These are phyloP conservation scores for Drosophila sordidapex DNA, from an alignment of 2,888 invertebrate genomes.

Conservation along the genomic window DNA sequence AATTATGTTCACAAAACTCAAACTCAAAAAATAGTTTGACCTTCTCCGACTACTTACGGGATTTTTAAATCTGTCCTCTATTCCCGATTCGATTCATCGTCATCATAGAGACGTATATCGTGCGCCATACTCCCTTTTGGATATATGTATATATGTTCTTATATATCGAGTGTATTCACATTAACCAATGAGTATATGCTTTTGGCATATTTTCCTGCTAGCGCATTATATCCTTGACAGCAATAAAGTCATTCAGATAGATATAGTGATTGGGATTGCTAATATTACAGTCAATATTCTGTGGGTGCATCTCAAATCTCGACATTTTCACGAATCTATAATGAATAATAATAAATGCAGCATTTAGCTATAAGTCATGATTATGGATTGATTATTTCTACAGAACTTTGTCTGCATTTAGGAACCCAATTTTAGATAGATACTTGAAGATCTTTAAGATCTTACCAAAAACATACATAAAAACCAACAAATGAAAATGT, in stretches of 20 bases:
- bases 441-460: background rate
- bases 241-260: conserved; percentile 32
- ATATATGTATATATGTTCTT: background rate
- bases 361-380: background rate
- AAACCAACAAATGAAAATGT: background rate
- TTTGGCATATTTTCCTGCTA: conserved; percentile 9
- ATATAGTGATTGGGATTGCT: background rate
- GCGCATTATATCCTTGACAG: conserved; percentile 34
- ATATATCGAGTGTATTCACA: background rate
- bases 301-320: conserved; percentile 35
- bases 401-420: background rate
- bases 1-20: background rate
- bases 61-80: background rate
- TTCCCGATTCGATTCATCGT: conserved; percentile 46
- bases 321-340: conserved; percentile 29
- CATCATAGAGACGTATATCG: conserved; percentile 33
- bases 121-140: conserved; percentile 60
- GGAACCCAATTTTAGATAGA: background rate
- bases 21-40: background rate
- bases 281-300: conserved; percentile 8
- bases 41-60: background rate
- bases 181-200: conserved; percentile 34
- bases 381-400: background rate
- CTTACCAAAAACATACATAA: background rate
- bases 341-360: background rate